Conservation (phyloP, 2,888 invertebrate species). For the Steromphala cineraria region DNA sequence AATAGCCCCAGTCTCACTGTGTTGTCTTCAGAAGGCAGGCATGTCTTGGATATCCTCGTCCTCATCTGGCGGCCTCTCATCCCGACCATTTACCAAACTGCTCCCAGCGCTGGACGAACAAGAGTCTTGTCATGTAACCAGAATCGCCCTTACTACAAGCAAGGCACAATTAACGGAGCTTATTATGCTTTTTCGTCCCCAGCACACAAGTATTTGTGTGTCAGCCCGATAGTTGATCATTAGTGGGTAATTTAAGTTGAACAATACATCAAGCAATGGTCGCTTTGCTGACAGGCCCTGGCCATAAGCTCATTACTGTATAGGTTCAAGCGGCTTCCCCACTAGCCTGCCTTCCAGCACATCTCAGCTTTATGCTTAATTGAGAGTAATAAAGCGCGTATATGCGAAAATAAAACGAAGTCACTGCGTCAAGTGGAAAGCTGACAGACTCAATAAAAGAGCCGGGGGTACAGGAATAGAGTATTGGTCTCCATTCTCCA, state of each 20-base stretch:
- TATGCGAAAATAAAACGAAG: slow-evolving; percentile 19
- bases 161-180: slow-evolving; percentile 10
- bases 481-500: neutral
- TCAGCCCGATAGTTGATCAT: slow-evolving; percentile 10
- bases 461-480: neutral
- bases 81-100: neutral
- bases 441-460: neutral
- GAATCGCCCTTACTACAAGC: neutral
- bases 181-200: slow-evolving; percentile 11
- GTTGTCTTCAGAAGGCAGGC: neutral
- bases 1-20: neutral
- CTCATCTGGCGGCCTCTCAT: neutral
- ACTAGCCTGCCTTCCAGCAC: neutral
- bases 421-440: slow-evolving; percentile 12
- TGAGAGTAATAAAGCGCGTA: slow-evolving; percentile 17
- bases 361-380: slow-evolving; percentile 10
- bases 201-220: slow-evolving; percentile 10
- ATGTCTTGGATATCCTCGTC: neutral
- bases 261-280: slow-evolving; percentile 14
- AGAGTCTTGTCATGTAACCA: neutral
- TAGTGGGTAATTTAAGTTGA: slow-evolving; percentile 17
- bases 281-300: neutral
- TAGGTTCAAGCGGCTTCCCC: neutral
- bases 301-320: neutral
- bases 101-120: neutral